Evolutionary conservation across 2,888 invertebrate species (phyloP), one percentile per base, ranked within the genome.

Genomic region (Caenorhabditis wallacei): DNA sequence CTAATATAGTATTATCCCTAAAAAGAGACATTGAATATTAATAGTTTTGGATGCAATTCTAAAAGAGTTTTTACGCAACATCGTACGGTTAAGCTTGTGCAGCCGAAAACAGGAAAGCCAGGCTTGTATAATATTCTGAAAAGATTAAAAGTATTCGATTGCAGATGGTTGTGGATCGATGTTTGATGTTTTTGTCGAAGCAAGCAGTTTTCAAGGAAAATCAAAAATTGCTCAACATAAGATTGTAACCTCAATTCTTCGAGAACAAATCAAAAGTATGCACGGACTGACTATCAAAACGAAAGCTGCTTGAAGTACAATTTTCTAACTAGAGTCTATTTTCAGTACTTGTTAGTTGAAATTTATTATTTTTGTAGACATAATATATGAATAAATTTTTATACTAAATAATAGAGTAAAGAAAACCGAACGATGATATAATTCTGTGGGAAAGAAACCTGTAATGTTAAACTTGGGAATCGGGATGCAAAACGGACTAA

Each of bases 241-340:
- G 76, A 66, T 84, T 40, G 87, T 90, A 30, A 91, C 88, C n/a
- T 82, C 66, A 2, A 66, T 84, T 59, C 93, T 96, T 51, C 95
- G 95, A 91, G 94, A 94, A 87, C 95, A 96, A 93, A 96, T 96
- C 84, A 95, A 95, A 88, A 94, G 94, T 89, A 96, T 96, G 95
- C 96, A 96, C 92, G 96, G 96, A 10, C 93, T 96, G 69, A 94
- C 95, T 84, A 95, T 96, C 88, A 94, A 95, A 86, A 96, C 96
- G 0, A 94, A 94, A 20, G 74, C 66, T 4, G 63, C 48, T 5
- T 75, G n/a, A 61, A 22, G n/a, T 26, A 8, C 26, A 56, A 51
- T 51, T 35, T 51, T 7, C 1, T 66, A 13, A 35, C 5, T n/a
- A n/a, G n/a, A n/a, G n/a, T 4, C 10, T 18, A 8, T 48, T 20